These are phyloP conservation scores for Octodon degus DNA, from an alignment of 2,113 vertebrate species.

Conservation along the genomic window DNA sequence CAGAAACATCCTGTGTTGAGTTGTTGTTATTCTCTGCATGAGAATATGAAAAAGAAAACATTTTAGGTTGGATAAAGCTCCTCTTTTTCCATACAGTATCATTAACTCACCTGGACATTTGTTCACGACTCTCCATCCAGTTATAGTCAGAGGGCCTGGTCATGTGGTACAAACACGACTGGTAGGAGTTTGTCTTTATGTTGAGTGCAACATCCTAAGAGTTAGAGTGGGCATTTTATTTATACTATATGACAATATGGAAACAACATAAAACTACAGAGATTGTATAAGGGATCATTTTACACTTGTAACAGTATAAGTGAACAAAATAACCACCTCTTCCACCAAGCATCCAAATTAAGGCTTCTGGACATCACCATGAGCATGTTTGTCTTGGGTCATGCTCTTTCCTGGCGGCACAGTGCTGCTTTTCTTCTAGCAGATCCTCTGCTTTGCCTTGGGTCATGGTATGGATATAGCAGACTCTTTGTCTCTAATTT, in stretches of 20 bases:
- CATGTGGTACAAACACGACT: neutral
- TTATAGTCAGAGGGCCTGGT: neutral
- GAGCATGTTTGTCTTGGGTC: conserved; percentile 13
- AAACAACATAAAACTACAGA: neutral
- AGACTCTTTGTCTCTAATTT: conserved; percentile 49
- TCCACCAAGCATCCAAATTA: neutral
- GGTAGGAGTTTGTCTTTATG: neutral
- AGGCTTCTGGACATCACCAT: neutral
- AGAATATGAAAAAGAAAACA: neutral
- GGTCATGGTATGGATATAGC: neutral
- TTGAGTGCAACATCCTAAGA: neutral
- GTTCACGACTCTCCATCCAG: neutral
- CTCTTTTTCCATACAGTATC: neutral
- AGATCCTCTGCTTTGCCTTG: neutral
- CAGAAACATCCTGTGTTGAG: neutral
- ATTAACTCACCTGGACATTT: neutral
- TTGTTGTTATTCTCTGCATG: neutral
- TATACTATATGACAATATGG: neutral
- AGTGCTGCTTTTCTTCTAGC: neutral
- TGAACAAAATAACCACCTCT: neutral
- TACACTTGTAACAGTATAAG: neutral
- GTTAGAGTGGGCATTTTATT: neutral
- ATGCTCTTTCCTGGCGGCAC: neutral
- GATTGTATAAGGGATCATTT: neutral
- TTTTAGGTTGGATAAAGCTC: neutral